A percentile compares a stretch with the other conserved stretches of the same genome.
Conservation (phyloP, 2,888 invertebrate species). For the Parnassius mnemosyne region DNA sequence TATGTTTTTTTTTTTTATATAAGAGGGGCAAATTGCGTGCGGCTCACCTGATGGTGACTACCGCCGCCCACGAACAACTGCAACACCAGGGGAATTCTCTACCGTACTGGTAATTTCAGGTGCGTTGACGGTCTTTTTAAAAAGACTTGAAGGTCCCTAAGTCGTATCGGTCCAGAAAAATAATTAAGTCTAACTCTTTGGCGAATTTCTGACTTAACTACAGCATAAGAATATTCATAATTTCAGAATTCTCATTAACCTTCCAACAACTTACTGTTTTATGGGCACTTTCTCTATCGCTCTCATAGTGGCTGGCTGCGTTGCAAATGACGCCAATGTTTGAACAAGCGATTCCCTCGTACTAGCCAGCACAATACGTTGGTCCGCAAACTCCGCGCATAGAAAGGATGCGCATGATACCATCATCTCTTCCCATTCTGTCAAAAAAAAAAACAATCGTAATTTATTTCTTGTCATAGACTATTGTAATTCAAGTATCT, state of each 20-base stretch:
- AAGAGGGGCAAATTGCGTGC: no score
- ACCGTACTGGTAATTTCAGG: no score
- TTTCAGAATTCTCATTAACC: not conserved
- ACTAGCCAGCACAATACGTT: constrained; percentile 86
- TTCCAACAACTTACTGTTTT: constrained; percentile 70
- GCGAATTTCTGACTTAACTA: no score
- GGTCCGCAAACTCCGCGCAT: constrained; percentile 87
- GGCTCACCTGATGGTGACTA: no score
- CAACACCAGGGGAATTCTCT: no score
- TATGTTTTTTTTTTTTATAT: no score
- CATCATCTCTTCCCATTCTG: constrained; percentile 81
- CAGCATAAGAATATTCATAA: no score
- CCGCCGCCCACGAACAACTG: no score
- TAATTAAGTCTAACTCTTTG: not conserved
- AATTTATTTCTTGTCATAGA: not conserved
- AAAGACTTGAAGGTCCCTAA: no score
- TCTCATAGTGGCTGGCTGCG: constrained; percentile 85
- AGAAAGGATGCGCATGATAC: constrained; percentile 86
- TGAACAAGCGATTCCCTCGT: constrained; percentile 88
- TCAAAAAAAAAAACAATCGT: constrained; percentile 28
- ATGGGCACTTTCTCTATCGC: constrained; percentile 85
- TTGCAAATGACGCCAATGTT: constrained; percentile 88
- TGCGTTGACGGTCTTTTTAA: no score
- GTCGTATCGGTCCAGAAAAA: no score
- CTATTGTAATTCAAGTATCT: not conserved